Base-by-base conservation (phyloP, 2,888 invertebrate species). In the Lasiommata megera region DNA sequence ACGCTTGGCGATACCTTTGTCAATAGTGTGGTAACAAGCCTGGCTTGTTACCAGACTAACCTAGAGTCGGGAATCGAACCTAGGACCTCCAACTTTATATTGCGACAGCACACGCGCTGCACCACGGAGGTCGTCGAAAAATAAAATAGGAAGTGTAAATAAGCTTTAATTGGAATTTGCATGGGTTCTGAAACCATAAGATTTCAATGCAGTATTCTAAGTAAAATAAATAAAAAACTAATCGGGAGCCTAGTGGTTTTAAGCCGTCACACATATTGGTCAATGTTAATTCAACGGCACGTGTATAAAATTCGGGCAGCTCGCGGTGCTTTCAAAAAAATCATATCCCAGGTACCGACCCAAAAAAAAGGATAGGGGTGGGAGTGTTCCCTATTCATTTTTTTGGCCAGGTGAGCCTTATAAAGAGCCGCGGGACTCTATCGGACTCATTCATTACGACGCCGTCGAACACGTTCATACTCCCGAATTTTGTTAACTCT, bases 361-460 rank as follows among this genome's bases (percentile, higher is more conserved):
- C 69, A 82, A 86, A 86, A 86, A 48, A 84, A 76, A 70, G 65
- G 64, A 72, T 71, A 77, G 74, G 82, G 84, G 82, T 81, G 79
- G 80, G 79, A 83, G 80, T 82, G 79, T 70, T 74, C 80, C 76
- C 75, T 74, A 74, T 73, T 76, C 79, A 77, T 77, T 89, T 88
- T 89, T 89, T 86, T 82, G 74, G 72, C 67, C 72, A 76, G 70
- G 74, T 75, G 76, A 76, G 74, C 77, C 80, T 80, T 90, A 88
- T 73, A 90, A 86, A 59, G 75, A 76, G 67, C 72, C 64, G 74
- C 72, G 67, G 70, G 70, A 65, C 70, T 73, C 70, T 68, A 69
- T 62, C 66, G 73, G 72, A 68, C 76, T 81, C 88, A 89, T 88
- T 88, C 84, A 79, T 73, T 77, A 75, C 71, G 70, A 65, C 72